Percentiles rank a stretch among this genome's conserved stretches.
phyloP scores from a whole-genome alignment of 1,140 invertebrate genomes.

The Chelonus insularis region DNA sequence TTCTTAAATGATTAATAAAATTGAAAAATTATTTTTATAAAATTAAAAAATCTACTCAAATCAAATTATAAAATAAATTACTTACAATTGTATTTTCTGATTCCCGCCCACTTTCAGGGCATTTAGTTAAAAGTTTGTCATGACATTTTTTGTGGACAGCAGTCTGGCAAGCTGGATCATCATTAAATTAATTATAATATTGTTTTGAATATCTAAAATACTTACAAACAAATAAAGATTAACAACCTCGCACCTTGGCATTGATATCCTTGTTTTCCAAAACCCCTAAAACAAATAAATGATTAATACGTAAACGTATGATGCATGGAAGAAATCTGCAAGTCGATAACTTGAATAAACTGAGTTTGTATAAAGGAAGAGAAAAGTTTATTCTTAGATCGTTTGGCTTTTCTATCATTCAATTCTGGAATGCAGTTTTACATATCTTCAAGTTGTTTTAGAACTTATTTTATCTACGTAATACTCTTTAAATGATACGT shows the following conservation, averaged over 20 bases:
- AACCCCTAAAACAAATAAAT: constrained; percentile 67
- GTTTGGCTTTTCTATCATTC: background rate
- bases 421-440: constrained; percentile 10
- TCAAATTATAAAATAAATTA: too few species aligned
- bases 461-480: too few species aligned
- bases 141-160: constrained; percentile 97
- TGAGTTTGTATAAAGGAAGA: background rate
- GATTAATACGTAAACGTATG: background rate
- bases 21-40: too few species aligned
- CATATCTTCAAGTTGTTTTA: too few species aligned
- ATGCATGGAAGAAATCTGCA: background rate
- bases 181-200: constrained; percentile 29
- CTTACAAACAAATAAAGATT: constrained; percentile 14
- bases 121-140: constrained; percentile 91
- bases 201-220: constrained; percentile 19
- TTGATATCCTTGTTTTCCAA: constrained; percentile 98
- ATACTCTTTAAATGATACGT: too few species aligned
- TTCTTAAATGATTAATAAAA: too few species aligned
- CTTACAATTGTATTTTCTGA: constrained; percentile 93
- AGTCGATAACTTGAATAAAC: background rate
- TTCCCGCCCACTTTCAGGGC: constrained; percentile 88
- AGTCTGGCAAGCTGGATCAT: constrained; percentile 84
- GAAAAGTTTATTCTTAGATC: constrained; percentile 7
- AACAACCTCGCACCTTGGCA: constrained; percentile 75
- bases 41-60: too few species aligned